phyloP scores from a whole-genome alignment of 2,797 vertebrate genomes.

The Muscicapa striata region DNA sequence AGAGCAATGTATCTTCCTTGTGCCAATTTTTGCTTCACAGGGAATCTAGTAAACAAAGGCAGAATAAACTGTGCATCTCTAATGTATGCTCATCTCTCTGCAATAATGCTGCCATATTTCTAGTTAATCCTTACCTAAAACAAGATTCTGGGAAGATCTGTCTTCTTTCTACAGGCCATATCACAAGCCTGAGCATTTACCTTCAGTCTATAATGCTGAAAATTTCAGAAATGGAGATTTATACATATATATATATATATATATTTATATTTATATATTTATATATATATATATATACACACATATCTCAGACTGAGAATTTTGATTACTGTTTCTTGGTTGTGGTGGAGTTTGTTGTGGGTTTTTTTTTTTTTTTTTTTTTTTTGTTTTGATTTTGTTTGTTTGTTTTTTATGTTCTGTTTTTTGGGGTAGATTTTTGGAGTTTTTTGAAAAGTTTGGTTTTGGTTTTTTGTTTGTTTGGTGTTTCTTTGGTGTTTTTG shows the following conservation, averaged over 20 bases:
- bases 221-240: background rate
- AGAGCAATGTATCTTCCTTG: conserved; percentile 37
- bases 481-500: too few species aligned
- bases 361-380: accelerated
- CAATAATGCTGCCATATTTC: background rate
- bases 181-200: background rate
- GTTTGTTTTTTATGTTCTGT: background rate
- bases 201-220: background rate
- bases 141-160: background rate
- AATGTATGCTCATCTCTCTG: background rate
- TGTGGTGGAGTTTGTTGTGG: background rate
- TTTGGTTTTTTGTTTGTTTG: background rate
- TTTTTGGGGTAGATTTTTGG: background rate
- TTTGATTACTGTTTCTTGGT: background rate
- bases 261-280: too few species aligned
- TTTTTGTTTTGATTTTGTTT: too few species aligned
- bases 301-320: background rate
- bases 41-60: conserved; percentile 51
- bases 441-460: background rate
- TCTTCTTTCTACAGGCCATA: background rate
- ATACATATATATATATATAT: too few species aligned
- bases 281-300: too few species aligned
- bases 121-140: background rate
- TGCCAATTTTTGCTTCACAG: conserved; percentile 60
- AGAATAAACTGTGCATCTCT: conserved; percentile 29